phyloP scores from a whole-genome alignment of 1,140 invertebrate species.

The Eumeta japonica region DNA sequence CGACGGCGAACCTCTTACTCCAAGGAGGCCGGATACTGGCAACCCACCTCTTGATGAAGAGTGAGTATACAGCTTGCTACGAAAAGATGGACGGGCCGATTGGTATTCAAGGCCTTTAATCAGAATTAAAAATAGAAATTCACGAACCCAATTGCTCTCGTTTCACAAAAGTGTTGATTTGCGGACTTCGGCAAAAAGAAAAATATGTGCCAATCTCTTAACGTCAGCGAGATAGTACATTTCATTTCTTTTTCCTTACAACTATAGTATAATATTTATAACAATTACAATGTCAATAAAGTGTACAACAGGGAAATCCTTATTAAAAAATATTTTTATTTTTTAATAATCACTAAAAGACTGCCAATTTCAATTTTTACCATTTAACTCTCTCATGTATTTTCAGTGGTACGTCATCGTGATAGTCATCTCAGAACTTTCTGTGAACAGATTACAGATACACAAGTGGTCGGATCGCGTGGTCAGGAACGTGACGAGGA shows the following conservation, averaged over 20 bases:
- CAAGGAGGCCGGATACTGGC: conserved; percentile 75
- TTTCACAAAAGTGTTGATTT: background rate
- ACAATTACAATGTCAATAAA: too few relatives aligned
- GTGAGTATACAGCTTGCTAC: conserved; percentile 66
- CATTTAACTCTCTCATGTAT: too few relatives aligned
- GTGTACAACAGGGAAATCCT: too few relatives aligned
- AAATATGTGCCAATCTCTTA: background rate
- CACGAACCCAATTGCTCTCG: background rate
- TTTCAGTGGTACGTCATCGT: too few relatives aligned
- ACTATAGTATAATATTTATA: too few relatives aligned
- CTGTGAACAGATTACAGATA: conserved; percentile 65
- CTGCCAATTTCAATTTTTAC: too few relatives aligned
- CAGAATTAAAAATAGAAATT: background rate
- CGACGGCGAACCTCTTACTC: conserved; percentile 81
- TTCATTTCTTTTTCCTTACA: too few relatives aligned
- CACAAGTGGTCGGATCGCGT: conserved; percentile 93
- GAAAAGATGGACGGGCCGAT: background rate
- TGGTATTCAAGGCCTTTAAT: background rate
- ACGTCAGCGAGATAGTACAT: too few relatives aligned
- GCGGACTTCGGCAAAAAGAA: background rate
- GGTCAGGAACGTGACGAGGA: conserved; percentile 75
- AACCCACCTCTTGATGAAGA: conserved; percentile 86
- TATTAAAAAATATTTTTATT: too few relatives aligned
- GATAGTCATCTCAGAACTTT: background rate
- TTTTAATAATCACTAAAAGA: too few relatives aligned